phyloP scores from a whole-genome alignment of 2,113 vertebrate species.

The Lipotes vexillifer region DNA sequence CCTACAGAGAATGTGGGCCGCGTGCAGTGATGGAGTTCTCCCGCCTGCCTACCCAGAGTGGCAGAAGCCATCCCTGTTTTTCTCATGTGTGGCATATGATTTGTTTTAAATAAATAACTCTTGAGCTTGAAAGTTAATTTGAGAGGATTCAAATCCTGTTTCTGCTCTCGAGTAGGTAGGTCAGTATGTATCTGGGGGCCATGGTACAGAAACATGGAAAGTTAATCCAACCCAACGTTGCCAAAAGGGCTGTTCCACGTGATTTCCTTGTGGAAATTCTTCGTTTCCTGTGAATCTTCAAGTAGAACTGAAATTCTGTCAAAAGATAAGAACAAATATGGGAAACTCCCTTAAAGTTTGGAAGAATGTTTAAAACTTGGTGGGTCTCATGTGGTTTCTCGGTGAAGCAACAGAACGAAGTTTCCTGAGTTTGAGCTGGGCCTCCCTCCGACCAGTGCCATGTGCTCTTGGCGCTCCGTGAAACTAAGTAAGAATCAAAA shows the following conservation, averaged over 20 bases:
- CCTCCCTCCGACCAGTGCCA: neutral
- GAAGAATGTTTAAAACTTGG: neutral
- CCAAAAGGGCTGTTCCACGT: neutral
- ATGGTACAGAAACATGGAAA: neutral
- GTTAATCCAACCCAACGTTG: neutral
- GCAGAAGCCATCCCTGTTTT: fast-evolving
- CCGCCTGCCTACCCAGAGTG: neutral
- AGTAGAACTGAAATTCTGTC: neutral
- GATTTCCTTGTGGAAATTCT: neutral
- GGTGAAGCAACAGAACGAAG: neutral
- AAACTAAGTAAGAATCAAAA: neutral
- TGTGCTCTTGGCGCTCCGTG: neutral
- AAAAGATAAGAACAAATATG: neutral
- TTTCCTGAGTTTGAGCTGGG: neutral
- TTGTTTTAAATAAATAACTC: neutral
- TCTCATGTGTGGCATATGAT: neutral
- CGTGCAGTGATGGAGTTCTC: fast-evolving
- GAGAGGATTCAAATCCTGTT: neutral
- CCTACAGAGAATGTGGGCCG: fast-evolving
- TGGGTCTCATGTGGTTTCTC: neutral
- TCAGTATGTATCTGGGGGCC: neutral
- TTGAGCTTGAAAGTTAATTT: neutral
- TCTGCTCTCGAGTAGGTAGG: neutral
- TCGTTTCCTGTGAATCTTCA: neutral
- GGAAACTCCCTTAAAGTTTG: neutral